Base-by-base conservation (phyloP, 1,140 invertebrate species). In the Euborellia annulipes region DNA sequence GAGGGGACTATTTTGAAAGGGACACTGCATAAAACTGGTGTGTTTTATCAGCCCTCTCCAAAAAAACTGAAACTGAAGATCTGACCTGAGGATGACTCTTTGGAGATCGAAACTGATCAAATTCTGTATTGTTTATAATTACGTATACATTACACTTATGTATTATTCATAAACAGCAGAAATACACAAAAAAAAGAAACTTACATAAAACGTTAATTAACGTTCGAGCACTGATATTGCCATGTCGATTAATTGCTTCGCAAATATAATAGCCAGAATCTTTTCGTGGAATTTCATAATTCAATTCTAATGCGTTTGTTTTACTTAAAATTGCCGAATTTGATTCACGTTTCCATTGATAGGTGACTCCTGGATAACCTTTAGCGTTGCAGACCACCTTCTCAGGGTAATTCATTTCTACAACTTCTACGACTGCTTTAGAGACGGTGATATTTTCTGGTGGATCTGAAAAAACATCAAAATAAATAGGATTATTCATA, bases 391-490 rank as follows among this genome's bases (percentile, higher is more conserved):
- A 92, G 41, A 74, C 69, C 9, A 91, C 76, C 52, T 75, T 75
- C 36, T 74, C 76, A 3, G 85, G 82, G 45, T 78, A 73, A 45
- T 79, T 73, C 48, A 79, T 76, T 58, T 88, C 86, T 18, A 73
- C 70, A 7, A 93, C 85, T 48, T 78, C 75, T 17, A 90, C 72
- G 19, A 73, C 63, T 34, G 65, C 67, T 9, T 76, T 74, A 0
- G 78, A 79, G 3, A 90, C 79, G 1, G 74, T 79, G 51, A 89
- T 75, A 54, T 86, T 79, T 57, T 88, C 82, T 3, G 88, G 88
- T 45, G 87, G 82, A 73, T 85, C 88, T 92, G 66, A n/a, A n/a
- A n/a, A n/a, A n/a, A n/a, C n/a, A n/a, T n/a, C n/a, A n/a, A n/a
- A n/a, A n/a, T n/a, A n/a, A n/a, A n/a, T n/a, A n/a, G n/a, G n/a